Percentiles rank a stretch among this genome's conserved stretches.
These are phyloP conservation scores for Rhynchopsitta pachyrhyncha DNA, from an alignment of 2,113 vertebrate species.

Conservation along the genomic window DNA sequence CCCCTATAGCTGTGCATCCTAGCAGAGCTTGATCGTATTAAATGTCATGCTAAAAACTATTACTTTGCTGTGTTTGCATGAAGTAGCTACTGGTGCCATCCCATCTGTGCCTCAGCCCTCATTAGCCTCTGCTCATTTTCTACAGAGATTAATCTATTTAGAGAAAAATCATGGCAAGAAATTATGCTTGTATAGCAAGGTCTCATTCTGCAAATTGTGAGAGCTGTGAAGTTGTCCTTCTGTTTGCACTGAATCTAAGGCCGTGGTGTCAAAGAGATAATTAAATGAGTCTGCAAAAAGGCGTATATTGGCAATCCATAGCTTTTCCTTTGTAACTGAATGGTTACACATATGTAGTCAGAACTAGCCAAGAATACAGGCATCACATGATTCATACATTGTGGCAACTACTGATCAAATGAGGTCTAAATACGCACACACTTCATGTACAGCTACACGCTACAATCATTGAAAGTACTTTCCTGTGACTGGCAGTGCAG, in stretches of 20 bases:
- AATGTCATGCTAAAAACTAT: not conserved
- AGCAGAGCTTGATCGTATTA: not conserved
- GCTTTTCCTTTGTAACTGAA: not conserved
- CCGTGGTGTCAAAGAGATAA: not conserved
- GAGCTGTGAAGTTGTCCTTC: not conserved
- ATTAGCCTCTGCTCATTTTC: slow-evolving; percentile 42
- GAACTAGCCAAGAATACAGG: not conserved
- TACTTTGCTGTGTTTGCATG: not conserved
- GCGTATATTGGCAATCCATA: not conserved
- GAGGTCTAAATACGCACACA: not conserved
- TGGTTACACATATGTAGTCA: not conserved
- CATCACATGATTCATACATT: not conserved
- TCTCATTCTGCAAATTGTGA: not conserved
- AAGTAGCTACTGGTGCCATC: slow-evolving; percentile 9
- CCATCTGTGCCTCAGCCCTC: slow-evolving; percentile 28
- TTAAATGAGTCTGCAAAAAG: not conserved
- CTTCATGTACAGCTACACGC: not conserved
- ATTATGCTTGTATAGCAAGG: not conserved
- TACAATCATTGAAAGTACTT: not conserved
- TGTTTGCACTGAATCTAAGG: not conserved
- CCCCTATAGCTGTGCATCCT: not conserved
- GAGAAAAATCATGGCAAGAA: not conserved
- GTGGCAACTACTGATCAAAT: not conserved
- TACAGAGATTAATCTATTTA: slow-evolving; percentile 22
- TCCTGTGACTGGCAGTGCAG: not conserved